Evolutionary conservation across 2,113 vertebrate genomes (phyloP).

Genomic region (Hippoglossus stenolepis): DNA sequence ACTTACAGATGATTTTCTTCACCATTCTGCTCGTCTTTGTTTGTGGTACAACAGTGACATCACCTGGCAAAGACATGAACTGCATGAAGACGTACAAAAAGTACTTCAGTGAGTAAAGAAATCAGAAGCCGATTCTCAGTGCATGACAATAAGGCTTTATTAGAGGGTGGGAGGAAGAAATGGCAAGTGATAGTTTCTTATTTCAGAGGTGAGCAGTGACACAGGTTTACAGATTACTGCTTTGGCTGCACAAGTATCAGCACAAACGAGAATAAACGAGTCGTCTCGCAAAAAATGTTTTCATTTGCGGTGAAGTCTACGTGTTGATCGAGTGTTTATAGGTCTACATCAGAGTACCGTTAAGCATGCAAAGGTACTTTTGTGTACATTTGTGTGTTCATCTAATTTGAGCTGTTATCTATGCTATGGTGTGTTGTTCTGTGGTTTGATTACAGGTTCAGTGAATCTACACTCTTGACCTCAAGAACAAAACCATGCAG

Average conservation of each 20-base stretch:
- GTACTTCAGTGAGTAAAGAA: neutral
- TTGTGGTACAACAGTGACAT: conserved; percentile 69
- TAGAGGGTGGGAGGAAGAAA: conserved; percentile 65
- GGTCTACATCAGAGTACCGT: conserved; percentile 53
- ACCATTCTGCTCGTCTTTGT: neutral
- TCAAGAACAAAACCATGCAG: conserved; percentile 62
- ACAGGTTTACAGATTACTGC: conserved; percentile 61
- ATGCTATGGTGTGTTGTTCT: conserved; percentile 43
- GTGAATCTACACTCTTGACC: conserved; percentile 54
- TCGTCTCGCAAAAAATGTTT: conserved; percentile 34
- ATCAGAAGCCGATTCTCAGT: conserved; percentile 2
- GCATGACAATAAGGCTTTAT: conserved; percentile 77
- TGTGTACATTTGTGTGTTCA: conserved; percentile 35
- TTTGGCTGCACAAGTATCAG: conserved; percentile 57
- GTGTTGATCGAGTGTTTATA: conserved; percentile 50
- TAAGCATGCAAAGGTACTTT: conserved; percentile 75
- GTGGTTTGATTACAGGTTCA: conserved; percentile 31
- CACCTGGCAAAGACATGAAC: conserved; percentile 53
- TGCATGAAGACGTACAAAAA: neutral
- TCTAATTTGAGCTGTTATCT: conserved; percentile 53
- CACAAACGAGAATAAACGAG: conserved; percentile 51
- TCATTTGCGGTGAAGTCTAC: conserved; percentile 54
- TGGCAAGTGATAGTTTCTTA: conserved; percentile 45
- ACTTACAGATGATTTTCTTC: neutral
- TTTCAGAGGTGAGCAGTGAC: conserved; percentile 59